Conservation (phyloP, 2,113 vertebrate genomes). For the Cnemophilus loriae region DNA sequence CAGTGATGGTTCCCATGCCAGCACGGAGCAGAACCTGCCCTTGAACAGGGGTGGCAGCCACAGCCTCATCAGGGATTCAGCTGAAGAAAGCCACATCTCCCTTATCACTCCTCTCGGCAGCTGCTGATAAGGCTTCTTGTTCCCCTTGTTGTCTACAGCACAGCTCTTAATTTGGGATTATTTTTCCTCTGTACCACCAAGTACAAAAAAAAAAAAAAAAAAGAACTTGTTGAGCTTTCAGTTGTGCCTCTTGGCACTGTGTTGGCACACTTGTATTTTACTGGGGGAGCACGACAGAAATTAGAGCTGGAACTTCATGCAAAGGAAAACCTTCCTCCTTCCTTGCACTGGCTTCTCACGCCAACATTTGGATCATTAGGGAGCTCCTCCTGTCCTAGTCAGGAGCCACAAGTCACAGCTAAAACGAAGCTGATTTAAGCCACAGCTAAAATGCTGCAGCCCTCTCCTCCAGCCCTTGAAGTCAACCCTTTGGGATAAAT, state of each 20-base stretch:
- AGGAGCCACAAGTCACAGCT: not conserved
- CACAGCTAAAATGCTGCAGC: not conserved
- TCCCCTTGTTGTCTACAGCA: not conserved
- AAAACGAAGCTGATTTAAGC: not conserved
- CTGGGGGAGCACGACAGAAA: not conserved
- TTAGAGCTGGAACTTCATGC: not conserved
- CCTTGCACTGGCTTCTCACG: not conserved
- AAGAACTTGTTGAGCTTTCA: not conserved
- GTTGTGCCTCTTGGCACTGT: not conserved
- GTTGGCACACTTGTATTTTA: not conserved
- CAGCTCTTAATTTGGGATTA: not conserved
- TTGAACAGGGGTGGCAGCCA: not conserved
- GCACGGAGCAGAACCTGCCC: not conserved
- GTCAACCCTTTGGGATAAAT: not conserved
- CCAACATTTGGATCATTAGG: not conserved
- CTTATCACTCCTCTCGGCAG: slow-evolving; percentile 2
- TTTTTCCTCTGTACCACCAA: not conserved
- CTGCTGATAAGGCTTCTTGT: not conserved
- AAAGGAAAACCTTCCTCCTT: not conserved
- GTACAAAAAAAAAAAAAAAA: not conserved
- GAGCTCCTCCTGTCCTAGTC: not conserved
- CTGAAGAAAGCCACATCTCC: not conserved
- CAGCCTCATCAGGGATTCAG: not conserved
- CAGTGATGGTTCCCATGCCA: not conserved
- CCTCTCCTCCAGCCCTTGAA: not conserved